Evolutionary conservation across 2,797 vertebrate genomes (phyloP), one percentile per base, ranked within the genome.

Genomic region (Melanotaenia boesemani): DNA sequence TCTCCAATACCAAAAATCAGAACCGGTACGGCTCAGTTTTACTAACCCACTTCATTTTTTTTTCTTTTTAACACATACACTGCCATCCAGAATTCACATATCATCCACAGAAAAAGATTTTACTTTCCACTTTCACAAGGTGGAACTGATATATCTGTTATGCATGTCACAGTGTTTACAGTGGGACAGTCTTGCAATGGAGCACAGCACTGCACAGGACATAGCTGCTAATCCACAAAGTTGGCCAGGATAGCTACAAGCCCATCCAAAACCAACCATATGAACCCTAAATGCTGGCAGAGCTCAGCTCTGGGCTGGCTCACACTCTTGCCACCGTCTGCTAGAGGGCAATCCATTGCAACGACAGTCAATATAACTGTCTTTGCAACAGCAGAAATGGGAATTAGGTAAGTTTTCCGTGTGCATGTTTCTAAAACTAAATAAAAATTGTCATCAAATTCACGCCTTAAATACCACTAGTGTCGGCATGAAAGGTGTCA

Each of bases 141-240:
- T 67, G 36, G 73, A 74, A 54, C 2, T 64, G 67, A 79, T 30
- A 41, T 85, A 70, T 81, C 55, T 76, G 76, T 80, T 73, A 1
- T 61, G 57, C 67, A 81, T 39, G 77, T 63, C 60, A 67, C 13
- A 44, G 63, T 80, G 65, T 80, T 81, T 75, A 82, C 76, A 78
- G 65, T 1, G 64, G 64, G 74, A 76, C 65, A 61, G 71, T 82
- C 71, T 72, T 65, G 44, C 50, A 76, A 72, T 52, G 77, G 39
- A 79, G 68, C 30, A 0, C 67, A 34, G 56, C 12, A 32, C 56
- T 61, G 32, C 63, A 83, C 82, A 76, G 86, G 84, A 88, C 81
- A 70, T 70, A 77, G 68, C 81, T 72, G 75, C 79, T 89, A 89
- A 90, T 86, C 85, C 86, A 80, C 82, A 77, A 65, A 70, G 71